Evolutionary conservation across 2,797 vertebrate genomes (phyloP).

Genomic region (Myotis daubentonii): DNA sequence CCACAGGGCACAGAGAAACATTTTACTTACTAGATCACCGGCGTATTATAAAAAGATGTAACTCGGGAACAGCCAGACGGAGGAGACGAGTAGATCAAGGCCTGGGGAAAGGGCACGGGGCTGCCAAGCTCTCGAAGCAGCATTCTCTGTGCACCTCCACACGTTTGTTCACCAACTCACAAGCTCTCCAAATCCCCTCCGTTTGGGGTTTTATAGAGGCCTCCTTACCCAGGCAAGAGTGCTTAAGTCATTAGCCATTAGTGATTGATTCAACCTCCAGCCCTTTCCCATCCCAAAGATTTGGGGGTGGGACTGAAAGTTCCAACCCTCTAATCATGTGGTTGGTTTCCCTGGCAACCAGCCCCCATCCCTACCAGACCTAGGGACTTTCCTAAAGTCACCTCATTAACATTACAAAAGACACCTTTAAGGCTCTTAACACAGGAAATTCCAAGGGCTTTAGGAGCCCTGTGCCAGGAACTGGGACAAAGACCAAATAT

Average conservation of each 20-base stretch:
- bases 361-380: neutral
- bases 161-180: too few relatives aligned
- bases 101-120: neutral
- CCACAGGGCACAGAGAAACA: neutral
- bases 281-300: neutral
- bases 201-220: neutral
- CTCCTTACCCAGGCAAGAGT: neutral
- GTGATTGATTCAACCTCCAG: neutral
- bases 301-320: neutral
- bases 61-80: neutral
- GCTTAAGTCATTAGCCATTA: neutral
- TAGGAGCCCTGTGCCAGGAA: neutral
- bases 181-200: neutral
- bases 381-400: neutral
- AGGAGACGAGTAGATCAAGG: neutral
- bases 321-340: neutral
- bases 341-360: neutral
- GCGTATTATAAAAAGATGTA: neutral
- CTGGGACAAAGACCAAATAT: neutral
- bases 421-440: neutral
- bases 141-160: fast-evolving
- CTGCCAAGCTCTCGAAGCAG: neutral
- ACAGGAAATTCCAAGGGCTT: neutral
- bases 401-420: neutral
- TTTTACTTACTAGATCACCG: neutral